Conservation (phyloP, 2,113 vertebrate genomes). For the Hoplias malabaricus region DNA sequence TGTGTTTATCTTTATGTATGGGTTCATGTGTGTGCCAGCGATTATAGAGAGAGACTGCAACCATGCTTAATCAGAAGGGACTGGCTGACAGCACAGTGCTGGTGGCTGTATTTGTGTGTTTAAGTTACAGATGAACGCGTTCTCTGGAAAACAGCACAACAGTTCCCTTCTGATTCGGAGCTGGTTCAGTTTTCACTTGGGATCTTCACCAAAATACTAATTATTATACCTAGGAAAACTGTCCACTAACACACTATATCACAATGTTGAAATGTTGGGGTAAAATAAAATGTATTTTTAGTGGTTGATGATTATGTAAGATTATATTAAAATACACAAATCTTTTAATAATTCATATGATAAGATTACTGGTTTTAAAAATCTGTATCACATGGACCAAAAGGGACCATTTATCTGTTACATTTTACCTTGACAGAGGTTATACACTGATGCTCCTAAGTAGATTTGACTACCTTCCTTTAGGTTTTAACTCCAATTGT, state of each 20-base stretch:
- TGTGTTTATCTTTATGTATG: constrained; percentile 1
- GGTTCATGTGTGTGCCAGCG: neutral
- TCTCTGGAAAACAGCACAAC: neutral
- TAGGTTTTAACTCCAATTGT: neutral
- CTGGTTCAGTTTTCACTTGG: neutral
- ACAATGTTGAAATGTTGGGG: neutral
- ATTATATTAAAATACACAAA: too few species aligned
- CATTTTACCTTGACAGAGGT: too few species aligned
- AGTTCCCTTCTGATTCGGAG: neutral
- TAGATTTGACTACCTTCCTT: neutral
- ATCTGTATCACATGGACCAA: too few species aligned
- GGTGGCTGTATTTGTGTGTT: neutral
- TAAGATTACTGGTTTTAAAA: too few species aligned
- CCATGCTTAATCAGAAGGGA: neutral
- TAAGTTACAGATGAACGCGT: neutral
- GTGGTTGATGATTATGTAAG: too few species aligned
- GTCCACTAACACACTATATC: too few species aligned
- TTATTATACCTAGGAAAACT: neutral
- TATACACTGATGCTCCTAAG: too few species aligned
- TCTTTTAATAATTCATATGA: too few species aligned
- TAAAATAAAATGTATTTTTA: neutral
- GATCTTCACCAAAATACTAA: neutral
- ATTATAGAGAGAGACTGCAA: neutral
- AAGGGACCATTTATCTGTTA: too few species aligned
- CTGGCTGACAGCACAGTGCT: neutral